Evolutionary conservation across 1,140 invertebrate genomes (phyloP).

Genomic region (Thaumatotibia leucotreta): DNA sequence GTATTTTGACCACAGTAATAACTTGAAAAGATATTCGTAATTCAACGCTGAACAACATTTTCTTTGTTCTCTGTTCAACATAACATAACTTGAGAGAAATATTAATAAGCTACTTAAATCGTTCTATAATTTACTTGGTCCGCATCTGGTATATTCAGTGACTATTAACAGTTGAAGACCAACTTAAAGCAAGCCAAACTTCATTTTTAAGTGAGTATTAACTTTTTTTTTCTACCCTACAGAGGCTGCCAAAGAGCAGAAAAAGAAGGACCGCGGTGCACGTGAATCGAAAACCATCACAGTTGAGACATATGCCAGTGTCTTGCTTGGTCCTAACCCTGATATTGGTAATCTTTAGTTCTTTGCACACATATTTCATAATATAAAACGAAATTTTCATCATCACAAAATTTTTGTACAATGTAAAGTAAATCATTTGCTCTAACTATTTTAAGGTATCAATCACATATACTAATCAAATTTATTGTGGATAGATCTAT

Average conservation of each 20-base stretch:
- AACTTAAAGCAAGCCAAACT: no score
- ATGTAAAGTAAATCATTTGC: no score
- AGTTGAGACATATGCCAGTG: conserved; percentile 73
- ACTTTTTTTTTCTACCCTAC: not conserved
- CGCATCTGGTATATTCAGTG: no score
- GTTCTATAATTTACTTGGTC: no score
- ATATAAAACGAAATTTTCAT: not conserved
- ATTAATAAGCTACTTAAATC: not conserved
- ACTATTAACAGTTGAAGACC: no score
- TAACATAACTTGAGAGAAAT: not conserved
- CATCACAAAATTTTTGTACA: no score
- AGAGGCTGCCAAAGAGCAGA: conserved; percentile 62
- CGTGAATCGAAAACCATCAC: conserved; percentile 68
- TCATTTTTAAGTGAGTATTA: no score
- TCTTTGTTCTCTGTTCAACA: conserved; percentile 13
- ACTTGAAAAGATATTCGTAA: not conserved
- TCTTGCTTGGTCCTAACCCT: conserved; percentile 47
- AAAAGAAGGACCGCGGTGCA: conserved; percentile 62
- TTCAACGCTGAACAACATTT: not conserved
- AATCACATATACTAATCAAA: no score
- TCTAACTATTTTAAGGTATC: no score
- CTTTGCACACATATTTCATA: not conserved
- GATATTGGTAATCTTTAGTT: conserved; percentile 45
- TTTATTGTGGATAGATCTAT: no score
- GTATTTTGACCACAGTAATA: not conserved